Percentiles rank a stretch among this genome's conserved stretches.
Evolutionary conservation across 2,113 vertebrate genomes (phyloP).

Genomic region (Aviceda subcristata): DNA sequence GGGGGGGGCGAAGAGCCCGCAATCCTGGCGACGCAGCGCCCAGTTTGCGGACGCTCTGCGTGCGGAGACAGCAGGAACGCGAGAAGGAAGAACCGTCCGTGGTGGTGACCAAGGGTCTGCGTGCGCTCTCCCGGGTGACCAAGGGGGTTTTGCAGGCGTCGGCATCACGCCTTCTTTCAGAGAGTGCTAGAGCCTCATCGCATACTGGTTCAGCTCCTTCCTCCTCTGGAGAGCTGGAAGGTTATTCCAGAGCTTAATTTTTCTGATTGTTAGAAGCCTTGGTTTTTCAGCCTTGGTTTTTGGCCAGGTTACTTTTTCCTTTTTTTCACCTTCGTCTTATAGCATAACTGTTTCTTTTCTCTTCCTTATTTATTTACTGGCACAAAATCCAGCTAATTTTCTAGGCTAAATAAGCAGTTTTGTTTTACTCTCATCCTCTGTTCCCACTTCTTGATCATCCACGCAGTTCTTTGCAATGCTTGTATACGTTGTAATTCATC

Average conservation of each 20-base stretch:
- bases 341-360: not conserved
- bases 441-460: not conserved
- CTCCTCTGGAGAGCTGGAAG: not conserved
- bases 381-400: not conserved
- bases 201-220: fast-evolving
- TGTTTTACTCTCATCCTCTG: not conserved
- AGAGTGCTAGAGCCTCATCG: not conserved
- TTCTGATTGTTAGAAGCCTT: not conserved
- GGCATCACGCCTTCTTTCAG: fast-evolving
- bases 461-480: not conserved
- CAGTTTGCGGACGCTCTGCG: fast-evolving
- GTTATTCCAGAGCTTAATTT: not conserved
- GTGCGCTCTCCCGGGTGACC: not conserved
- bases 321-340: not conserved
- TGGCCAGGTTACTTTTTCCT: not conserved
- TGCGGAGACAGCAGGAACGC: fast-evolving
- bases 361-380: not conserved
- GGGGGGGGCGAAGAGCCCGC: fast-evolving
- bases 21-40: fast-evolving
- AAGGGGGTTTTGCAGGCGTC: not conserved
- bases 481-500: not conserved
- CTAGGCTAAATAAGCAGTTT: not conserved
- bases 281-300: not conserved
- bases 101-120: not conserved
- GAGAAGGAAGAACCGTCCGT: fast-evolving